These are phyloP conservation scores for Eupsilia transversa DNA, from an alignment of 2,888 invertebrate genomes.

Conservation along the genomic window DNA sequence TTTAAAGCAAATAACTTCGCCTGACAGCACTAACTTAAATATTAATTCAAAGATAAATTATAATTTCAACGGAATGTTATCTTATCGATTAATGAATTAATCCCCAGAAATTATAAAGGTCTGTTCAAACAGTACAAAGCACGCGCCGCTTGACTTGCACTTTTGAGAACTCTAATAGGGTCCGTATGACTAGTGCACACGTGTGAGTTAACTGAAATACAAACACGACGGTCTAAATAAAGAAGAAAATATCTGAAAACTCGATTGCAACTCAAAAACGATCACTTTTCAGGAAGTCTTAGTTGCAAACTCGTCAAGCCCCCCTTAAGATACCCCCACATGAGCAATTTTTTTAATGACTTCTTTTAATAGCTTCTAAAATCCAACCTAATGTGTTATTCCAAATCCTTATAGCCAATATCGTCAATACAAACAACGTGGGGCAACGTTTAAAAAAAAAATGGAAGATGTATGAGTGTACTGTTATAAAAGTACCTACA, in stretches of 20 bases:
- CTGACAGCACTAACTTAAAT: neutral
- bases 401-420: too few species aligned
- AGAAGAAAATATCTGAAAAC: neutral
- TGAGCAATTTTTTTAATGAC: neutral
- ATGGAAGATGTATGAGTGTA: too few species aligned
- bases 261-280: neutral
- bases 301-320: too few species aligned
- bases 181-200: too few species aligned
- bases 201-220: too few species aligned
- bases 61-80: constrained; percentile 24
- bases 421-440: too few species aligned
- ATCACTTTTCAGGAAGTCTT: neutral
- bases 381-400: too few species aligned
- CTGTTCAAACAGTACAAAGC: neutral
- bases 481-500: too few species aligned
- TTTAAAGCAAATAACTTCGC: constrained; percentile 16
- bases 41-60: constrained; percentile 26
- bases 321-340: neutral
- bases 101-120: neutral
- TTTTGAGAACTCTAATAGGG: neutral
- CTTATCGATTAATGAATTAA: constrained; percentile 42
- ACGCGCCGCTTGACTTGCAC: too few species aligned
- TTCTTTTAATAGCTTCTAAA: too few species aligned
- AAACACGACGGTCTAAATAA: neutral
- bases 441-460: too few species aligned